A percentile compares a stretch with the other conserved stretches of the same genome.
Evolutionary conservation across 2,888 invertebrate species (phyloP).

Genomic region (Cistogaster globosa): DNA sequence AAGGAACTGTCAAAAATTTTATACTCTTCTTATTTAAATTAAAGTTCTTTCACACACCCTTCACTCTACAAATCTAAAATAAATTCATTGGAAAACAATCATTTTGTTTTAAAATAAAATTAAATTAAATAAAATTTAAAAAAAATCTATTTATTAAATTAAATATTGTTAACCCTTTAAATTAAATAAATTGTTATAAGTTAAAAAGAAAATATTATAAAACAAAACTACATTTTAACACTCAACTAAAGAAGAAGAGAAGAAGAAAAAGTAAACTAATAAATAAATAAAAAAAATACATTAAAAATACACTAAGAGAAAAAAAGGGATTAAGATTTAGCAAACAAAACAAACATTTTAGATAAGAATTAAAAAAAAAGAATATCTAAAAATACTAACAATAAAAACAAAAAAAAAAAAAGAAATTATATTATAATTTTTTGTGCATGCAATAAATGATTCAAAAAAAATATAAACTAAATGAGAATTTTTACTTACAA

Average conservation of each 20-base stretch:
- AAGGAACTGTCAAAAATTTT: no score
- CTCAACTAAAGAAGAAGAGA: neutral
- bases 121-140: constrained; percentile 16
- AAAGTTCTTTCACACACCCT: no score
- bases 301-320: constrained; percentile 44
- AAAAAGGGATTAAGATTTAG: constrained; percentile 71
- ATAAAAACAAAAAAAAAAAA: constrained; percentile 33
- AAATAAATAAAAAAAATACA: constrained; percentile 32
- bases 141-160: constrained; percentile 1
- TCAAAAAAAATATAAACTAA: constrained; percentile 43
- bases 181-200: constrained; percentile 67
- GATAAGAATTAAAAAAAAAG: constrained; percentile 28
- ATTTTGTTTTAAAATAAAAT: neutral
- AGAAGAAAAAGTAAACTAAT: constrained; percentile 67
- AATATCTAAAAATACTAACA: constrained; percentile 35
- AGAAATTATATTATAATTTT: constrained; percentile 75
- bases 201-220: constrained; percentile 53
- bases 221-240: constrained; percentile 47
- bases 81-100: neutral
- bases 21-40: no score
- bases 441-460: constrained; percentile 79
- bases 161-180: constrained; percentile 60
- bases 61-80: no score
- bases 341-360: constrained; percentile 54
- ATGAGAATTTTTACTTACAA: constrained; percentile 6